Evolutionary conservation across 2,797 vertebrate species (phyloP), one percentile per base, ranked within the genome.

Genomic region (Hydrocynus forskahlii): DNA sequence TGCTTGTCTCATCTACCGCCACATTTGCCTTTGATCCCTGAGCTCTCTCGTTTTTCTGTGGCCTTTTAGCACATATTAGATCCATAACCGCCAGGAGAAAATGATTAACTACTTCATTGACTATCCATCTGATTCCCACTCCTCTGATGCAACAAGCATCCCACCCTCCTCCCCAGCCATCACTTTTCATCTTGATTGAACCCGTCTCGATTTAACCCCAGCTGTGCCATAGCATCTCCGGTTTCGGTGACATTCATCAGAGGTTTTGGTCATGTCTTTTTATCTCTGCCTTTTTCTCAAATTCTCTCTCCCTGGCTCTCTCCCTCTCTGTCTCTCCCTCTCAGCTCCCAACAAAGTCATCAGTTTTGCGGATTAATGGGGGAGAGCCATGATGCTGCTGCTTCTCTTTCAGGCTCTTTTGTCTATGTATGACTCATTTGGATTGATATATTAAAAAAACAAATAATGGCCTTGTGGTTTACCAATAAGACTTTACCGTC

Each of bases 11-110:
- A 40, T 76, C 64, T 40, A 10, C 40, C 54, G 0, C 19, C 40
- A 55, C 21, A 71, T 43, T 59, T 64, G 43, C 68, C 50, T 68
- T 75, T 76, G 57, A 70, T 75, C 52, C 9, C 57, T 19, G 43
- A 29, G 59, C 59, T 14, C 35, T 77, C 76, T 78, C 52, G 45
- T 71, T 81, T 59, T 8, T 79, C 23, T 64, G 68, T 50, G 45
- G 83, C 74, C 48, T 83, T 86, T 82, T 71, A 83, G 73, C 55
- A 80, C 35, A 71, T 78, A 82, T 77, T 69, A 64, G 55, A 82
- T 73, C 81, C 23, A 73, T 72, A 71, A 76, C 25, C 75, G 73
- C 45, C 76, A 81, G n/a, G 54, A 35, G 45, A 63, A 80, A 75
- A 72, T 55, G 71, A 70, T 77, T 78, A 71, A 78, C 62, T 76